Evolutionary conservation across 2,888 invertebrate species (phyloP).

Genomic region (Nineta flava): DNA sequence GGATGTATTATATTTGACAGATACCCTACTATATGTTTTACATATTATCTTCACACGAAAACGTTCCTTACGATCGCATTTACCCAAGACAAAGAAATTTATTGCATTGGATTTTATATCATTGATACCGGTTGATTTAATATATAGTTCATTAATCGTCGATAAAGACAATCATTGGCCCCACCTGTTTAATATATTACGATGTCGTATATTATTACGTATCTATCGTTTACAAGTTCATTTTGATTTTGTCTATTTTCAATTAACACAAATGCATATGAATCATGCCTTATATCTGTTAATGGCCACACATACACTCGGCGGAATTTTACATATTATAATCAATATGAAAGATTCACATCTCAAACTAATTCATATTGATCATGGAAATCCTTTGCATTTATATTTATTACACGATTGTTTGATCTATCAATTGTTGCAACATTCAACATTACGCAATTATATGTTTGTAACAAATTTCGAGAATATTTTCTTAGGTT

Average conservation of each 20-base stretch:
- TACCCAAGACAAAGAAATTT: constrained; percentile 6
- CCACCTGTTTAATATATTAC: constrained; percentile 1
- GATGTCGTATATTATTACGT: constrained; percentile 1
- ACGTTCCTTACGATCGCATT: constrained; percentile 8
- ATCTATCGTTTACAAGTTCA: constrained; percentile 8
- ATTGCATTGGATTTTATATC: constrained; percentile 10
- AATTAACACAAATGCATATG: background rate
- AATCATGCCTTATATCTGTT: constrained; percentile 9
- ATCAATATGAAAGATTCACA: background rate
- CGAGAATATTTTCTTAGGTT: too few relatives aligned
- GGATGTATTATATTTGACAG: constrained; percentile 8
- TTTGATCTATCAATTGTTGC: too few relatives aligned
- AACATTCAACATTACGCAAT: too few relatives aligned
- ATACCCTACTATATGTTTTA: constrained; percentile 9
- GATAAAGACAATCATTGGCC: constrained; percentile 7
- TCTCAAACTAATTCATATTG: too few relatives aligned
- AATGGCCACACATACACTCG: constrained; percentile 1
- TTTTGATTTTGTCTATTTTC: constrained; percentile 6
- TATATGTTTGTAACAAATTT: too few relatives aligned
- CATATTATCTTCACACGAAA: constrained; percentile 8
- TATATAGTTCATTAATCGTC: constrained; percentile 7
- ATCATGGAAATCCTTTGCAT: too few relatives aligned
- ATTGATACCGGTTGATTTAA: constrained; percentile 12
- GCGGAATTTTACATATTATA: background rate
- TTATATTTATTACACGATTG: too few relatives aligned